Evolutionary conservation across 2,113 vertebrate species (phyloP).

Genomic region (Lanius collurio): DNA sequence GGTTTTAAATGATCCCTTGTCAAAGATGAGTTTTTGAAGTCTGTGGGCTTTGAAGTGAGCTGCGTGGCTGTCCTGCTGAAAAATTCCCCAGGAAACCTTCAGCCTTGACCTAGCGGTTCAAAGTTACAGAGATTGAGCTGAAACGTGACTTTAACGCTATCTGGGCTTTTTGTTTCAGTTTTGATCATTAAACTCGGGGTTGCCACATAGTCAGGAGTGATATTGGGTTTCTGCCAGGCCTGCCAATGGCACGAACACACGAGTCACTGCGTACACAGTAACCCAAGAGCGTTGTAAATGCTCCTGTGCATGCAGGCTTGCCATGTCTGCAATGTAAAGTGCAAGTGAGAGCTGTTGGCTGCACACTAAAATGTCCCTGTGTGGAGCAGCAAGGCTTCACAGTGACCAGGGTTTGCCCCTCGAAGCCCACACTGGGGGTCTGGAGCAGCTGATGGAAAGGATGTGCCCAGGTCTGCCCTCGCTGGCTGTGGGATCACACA

Average conservation of each 20-base stretch:
- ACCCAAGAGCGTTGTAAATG: not conserved
- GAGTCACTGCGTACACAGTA: not conserved
- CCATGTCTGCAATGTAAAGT: not conserved
- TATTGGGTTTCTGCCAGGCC: conserved; percentile 27
- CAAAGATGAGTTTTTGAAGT: not conserved
- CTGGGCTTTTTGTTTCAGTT: conserved; percentile 52
- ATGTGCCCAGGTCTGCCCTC: not conserved
- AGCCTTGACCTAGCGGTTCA: conserved; percentile 26
- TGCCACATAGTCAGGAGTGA: conserved; percentile 22
- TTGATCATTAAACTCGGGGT: conserved; percentile 29
- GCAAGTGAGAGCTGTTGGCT: not conserved
- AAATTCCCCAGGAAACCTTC: not conserved
- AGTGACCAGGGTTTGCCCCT: not conserved
- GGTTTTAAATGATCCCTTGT: not conserved
- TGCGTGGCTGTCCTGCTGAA: not conserved
- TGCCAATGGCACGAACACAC: not conserved
- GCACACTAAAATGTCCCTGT: not conserved
- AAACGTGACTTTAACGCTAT: conserved; percentile 39
- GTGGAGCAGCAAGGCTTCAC: not conserved
- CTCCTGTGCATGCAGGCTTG: not conserved
- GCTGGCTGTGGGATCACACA: not conserved
- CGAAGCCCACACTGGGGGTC: not conserved
- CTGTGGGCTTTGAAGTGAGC: not conserved
- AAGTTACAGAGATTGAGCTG: conserved; percentile 16
- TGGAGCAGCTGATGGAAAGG: not conserved